Evolutionary conservation across 1,140 invertebrate genomes (phyloP).

Genomic region (Psix sp.): DNA sequence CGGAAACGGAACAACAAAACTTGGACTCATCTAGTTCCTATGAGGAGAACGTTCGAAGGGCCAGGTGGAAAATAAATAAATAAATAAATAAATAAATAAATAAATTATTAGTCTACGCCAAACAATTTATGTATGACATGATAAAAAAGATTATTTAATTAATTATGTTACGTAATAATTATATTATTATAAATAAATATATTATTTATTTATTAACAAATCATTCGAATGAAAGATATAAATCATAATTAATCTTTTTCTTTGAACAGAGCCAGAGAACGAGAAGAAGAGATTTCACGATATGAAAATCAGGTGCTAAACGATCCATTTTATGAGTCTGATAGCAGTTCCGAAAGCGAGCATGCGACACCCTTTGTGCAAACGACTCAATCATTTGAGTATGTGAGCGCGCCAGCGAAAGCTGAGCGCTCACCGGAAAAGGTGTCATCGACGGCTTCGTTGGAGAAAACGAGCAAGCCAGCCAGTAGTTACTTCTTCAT

Average conservation of each 20-base stretch:
- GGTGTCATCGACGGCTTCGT: not conserved
- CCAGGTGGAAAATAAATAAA: slow-evolving; percentile 23
- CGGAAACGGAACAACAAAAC: slow-evolving; percentile 58
- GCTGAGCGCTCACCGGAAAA: slow-evolving; percentile 27
- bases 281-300: slow-evolving; percentile 64
- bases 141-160: too few relatives aligned
- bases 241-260: slow-evolving; percentile 10
- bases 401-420: slow-evolving; percentile 52
- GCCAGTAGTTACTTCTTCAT: slow-evolving; percentile 81
- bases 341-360: slow-evolving; percentile 67
- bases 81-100: slow-evolving; percentile 5
- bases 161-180: too few relatives aligned
- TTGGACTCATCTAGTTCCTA: slow-evolving; percentile 61
- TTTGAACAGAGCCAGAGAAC: slow-evolving; percentile 33
- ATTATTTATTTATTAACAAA: too few relatives aligned
- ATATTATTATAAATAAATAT: too few relatives aligned
- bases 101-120: too few relatives aligned
- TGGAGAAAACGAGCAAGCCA: slow-evolving; percentile 53
- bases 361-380: slow-evolving; percentile 60
- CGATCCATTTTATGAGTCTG: slow-evolving; percentile 72
- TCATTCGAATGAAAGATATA: too few relatives aligned
- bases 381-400: slow-evolving; percentile 66
- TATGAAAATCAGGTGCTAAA: slow-evolving; percentile 71
- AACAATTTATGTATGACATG: too few relatives aligned
- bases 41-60: slow-evolving; percentile 59